Conservation (phyloP, 2,113 vertebrate genomes). For the Herpailurus yagouaroundi region DNA sequence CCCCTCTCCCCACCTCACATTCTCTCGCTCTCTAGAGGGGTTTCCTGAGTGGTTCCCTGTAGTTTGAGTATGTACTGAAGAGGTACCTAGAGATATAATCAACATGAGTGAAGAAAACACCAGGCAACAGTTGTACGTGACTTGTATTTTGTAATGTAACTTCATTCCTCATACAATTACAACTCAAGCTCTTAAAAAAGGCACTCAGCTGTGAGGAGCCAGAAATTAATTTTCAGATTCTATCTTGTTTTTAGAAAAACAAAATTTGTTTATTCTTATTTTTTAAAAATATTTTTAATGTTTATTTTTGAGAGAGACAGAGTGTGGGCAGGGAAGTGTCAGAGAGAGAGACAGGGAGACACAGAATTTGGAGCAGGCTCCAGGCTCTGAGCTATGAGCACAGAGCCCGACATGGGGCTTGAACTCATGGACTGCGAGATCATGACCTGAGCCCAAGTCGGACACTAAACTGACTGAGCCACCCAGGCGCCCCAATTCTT, state of each 20-base stretch:
- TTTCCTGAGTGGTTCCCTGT: neutral
- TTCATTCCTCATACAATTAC: neutral
- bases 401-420: no score
- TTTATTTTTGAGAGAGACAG: no score
- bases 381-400: no score
- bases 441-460: no score
- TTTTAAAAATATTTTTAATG: no score
- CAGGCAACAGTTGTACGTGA: neutral
- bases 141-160: neutral
- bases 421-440: no score
- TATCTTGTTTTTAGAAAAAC: conserved; percentile 14
- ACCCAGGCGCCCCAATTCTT: neutral
- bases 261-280: neutral
- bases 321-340: no score
- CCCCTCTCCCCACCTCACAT: no score
- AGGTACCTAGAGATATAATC: neutral
- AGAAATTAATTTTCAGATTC: conserved; percentile 32
- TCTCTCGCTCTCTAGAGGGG: no score
- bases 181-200: conserved; percentile 2
- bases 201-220: neutral
- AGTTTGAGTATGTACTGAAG: neutral
- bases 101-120: neutral
- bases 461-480: no score
- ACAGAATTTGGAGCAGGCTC: no score
- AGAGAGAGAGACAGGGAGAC: no score